Evolutionary conservation across 2,888 invertebrate genomes (phyloP), one percentile per base, ranked within the genome.

Genomic region (Stenodera caucasica): DNA sequence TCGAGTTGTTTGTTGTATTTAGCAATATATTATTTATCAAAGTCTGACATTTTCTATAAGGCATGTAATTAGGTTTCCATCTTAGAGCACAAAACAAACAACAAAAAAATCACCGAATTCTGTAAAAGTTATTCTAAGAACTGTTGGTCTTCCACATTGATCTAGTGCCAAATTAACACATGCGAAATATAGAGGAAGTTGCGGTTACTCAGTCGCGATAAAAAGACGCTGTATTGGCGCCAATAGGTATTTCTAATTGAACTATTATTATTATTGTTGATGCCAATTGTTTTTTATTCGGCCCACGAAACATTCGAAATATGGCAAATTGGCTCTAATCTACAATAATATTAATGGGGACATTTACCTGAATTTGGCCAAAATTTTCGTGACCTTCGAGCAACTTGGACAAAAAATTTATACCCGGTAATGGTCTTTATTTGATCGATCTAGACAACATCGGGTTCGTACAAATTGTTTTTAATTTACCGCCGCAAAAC

Each of bases 131-230:
- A 53, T 60, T 61, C 63, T 63, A 65, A 66, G 65, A 65, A 65
- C 64, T 55, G 67, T 61, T 66, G 65, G 66, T 63, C 57, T 63
- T 61, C 53, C 53, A 58, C 8, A 55, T 57, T 55, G 63, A 61
- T 59, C 59, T 58, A 61, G 66, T 65, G 61, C 65, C 66, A 64
- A 67, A 61, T 68, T 67, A 68, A 66, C 70, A 70, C 69, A 69
- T 70, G 71, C 67, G 68, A 71, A 71, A 67, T 65, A 67, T 67
- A 70, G 67, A 72, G 72, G 72, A 73, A 73, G 72, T 73, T 72
- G 71, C 68, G 72, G 71, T 73, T 69, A 49, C 59, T 64, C 64
- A 61, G 66, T 63, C 68, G 69, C 68, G 68, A 67, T 58, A 63
- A n/a, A n/a, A n/a, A n/a, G n/a, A n/a, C n/a, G n/a, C n/a, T n/a